Base-by-base conservation (phyloP, 2,888 invertebrate genomes). In the Leistus spinibarbis region DNA sequence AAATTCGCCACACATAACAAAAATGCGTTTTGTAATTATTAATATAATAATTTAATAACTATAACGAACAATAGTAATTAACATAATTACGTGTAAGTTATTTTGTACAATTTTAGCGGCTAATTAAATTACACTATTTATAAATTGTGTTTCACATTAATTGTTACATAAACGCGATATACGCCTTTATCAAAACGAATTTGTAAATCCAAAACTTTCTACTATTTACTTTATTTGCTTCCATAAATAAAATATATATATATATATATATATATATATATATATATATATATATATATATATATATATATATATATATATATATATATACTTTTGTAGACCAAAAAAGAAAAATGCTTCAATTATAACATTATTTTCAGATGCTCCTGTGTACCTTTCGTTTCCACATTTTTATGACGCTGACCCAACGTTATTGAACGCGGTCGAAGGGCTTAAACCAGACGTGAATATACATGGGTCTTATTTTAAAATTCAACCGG, bases 401-500 rank as follows among this genome's bases (percentile, higher is more conserved):
- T 95, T 93, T 84, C 96, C 96, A 0, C 97, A 97, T 83, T 97
- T 96, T 86, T 93, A 92, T 83, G 91, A 94, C 78, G 93, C 95
- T 0, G 93, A 95, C 82, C 91, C 91, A 0, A 86, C 86, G 13
- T 87, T 95, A 0, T 82, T 92, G 16, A 86, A 90, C 0, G 89
- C 89, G 0, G 91, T 95, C 13, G 91, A 92, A 68, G 95, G 95
- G 1, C 86, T 96, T 7, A 87, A 88, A 1, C 95, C 96, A 0
- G 86, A 89, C 9, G 86, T 89, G 79, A 88, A 91, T 69, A 88
- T 89, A 73, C 96, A 96, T 81, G 90, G 90, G 81, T 91, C 93
- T 0, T 95, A 91, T 83, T 92, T 95, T 81, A 92, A 94, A 88
- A 94, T 96, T 82, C 95, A 95, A 85, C 93, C 94, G 81, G 95